Base-by-base conservation (phyloP, 2,888 invertebrate genomes). In the Cheilosia impressa region DNA sequence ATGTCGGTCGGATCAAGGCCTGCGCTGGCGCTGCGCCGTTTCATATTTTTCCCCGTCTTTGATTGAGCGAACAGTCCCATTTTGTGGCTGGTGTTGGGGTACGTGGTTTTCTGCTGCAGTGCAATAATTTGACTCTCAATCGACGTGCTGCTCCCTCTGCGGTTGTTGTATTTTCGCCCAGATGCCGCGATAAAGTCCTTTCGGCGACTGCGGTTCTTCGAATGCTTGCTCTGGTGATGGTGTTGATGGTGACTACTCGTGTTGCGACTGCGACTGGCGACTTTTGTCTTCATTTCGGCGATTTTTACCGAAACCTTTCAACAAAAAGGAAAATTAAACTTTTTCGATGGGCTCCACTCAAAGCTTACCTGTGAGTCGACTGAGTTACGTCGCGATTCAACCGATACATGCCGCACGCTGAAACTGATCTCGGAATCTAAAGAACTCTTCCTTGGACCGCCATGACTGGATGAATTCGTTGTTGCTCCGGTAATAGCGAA, bases 321-420 rank as follows among this genome's bases (percentile, higher is more conserved):
- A 19, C 31, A 50, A 27, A 34, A 57, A 41, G 7, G n/a, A 9
- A 50, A 45, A 34, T 27, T n/a, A 55, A 34, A 53, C 4, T 7
- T 19, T 31, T 4, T 10, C 1, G 17, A 34, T n/a, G 6, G 24
- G 5, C 5, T 3, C 17, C 3, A 17, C 34, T 31, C 2, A 27
- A 24, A 24, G 15, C 45, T 87, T 60, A 96, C 93, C 89, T 97
- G 97, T 66, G 97, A 97, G 90, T 98, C 98, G 19, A 97, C 94
- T 0, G 97, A 97, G 91, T 97, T 97, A 50, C 97, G 94, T 9
- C 97, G 93, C 0, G 97, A 97, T 91, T 97, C 97, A 1, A 97
- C 96, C 0, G 97, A 97, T 0, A 97, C 96, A 90, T 96, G 96
- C 6, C 96, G 94, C 0, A 96, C 94, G 87, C 96, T 96, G 90